Percentiles rank a stretch among this genome's conserved stretches.
Conservation (phyloP, 2,113 vertebrate species). For the Ornithorhynchus anatinus region DNA sequence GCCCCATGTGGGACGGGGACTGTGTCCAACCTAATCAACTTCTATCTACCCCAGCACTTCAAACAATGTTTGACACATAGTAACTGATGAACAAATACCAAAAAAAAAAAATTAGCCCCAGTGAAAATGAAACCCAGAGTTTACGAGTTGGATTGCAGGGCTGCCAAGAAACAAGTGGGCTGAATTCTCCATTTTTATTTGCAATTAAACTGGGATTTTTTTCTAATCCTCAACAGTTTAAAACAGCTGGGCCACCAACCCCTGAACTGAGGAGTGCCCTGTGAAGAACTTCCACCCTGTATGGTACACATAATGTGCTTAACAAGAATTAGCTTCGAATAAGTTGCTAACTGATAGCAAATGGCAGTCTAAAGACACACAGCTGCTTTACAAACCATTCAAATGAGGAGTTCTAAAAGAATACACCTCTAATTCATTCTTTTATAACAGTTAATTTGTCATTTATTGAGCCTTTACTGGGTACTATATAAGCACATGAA, state of each 20-base stretch:
- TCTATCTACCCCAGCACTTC: no score
- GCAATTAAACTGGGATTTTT: constrained; percentile 42
- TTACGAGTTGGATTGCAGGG: constrained; percentile 24
- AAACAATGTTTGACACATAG: no score
- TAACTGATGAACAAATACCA: no score
- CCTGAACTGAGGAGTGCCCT: constrained; percentile 39
- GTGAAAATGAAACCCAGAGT: constrained; percentile 30
- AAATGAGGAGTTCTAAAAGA: constrained; percentile 49
- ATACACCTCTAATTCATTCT: constrained; percentile 66
- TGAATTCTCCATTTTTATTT: background rate
- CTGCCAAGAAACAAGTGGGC: background rate
- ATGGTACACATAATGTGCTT: constrained; percentile 49
- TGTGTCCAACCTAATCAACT: no score
- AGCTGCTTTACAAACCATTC: constrained; percentile 45
- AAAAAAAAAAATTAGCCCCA: background rate
- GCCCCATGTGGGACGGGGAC: no score
- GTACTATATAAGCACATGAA: no score
- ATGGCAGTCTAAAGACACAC: constrained; percentile 54
- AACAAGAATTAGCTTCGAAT: constrained; percentile 41
- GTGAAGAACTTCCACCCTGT: constrained; percentile 42
- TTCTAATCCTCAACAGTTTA: constrained; percentile 42
- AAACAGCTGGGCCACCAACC: constrained; percentile 22
- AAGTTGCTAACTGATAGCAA: constrained; percentile 57
- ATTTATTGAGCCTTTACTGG: no score
- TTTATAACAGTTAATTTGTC: no score